Evolutionary conservation across 2,888 invertebrate genomes (phyloP), one percentile per base, ranked within the genome.

Genomic region (Diarsia rubi): DNA sequence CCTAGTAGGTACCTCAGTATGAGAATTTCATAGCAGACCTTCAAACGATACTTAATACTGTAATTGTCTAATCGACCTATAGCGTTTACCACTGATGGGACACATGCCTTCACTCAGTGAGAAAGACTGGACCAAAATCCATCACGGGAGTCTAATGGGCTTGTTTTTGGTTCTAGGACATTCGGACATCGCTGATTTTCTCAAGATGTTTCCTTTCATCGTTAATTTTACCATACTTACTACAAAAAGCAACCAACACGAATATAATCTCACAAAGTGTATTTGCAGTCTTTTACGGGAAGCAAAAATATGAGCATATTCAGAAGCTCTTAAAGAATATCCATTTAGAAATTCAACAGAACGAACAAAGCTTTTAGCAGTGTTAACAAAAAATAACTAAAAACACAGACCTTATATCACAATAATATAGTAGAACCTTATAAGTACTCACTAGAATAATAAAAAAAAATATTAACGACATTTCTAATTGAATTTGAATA

Each of bases 301-400:
- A 49, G 24, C 31, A 24, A 75, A 74, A 70, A 44, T 45, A 24
- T n/a, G 24, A 60, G 44, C 21, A 52, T 64, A 59, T 59, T 59
- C 19, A 16, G 2, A 21, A 3, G 47, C n/a, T 21, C 24, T 49
- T 60, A 24, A 37, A 70, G 49, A 69, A 69, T 21, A 44, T 71
- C 71, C 75, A 60, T 79, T 78, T 52, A 37, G 44, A 79, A 62
- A 52, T 27, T 54, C 45, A 71, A 71, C 73, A 64, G 59, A 52
- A 57, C 19, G 21, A 45, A 73, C 19, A 80, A 79, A 64, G 73
- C 73, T 76, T 79, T 79, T 52, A 76, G n/a, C 45, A 24, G n/a
- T 79, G 52, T 27, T 79, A 72, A 79, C 73, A 78, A 12, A 65
- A 45, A 37, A 75, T 21, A 37, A 42, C 52, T 54, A 73, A 12